Evolutionary conservation across 2,888 invertebrate genomes (phyloP).

Genomic region (Drosophila engyochracea): DNA sequence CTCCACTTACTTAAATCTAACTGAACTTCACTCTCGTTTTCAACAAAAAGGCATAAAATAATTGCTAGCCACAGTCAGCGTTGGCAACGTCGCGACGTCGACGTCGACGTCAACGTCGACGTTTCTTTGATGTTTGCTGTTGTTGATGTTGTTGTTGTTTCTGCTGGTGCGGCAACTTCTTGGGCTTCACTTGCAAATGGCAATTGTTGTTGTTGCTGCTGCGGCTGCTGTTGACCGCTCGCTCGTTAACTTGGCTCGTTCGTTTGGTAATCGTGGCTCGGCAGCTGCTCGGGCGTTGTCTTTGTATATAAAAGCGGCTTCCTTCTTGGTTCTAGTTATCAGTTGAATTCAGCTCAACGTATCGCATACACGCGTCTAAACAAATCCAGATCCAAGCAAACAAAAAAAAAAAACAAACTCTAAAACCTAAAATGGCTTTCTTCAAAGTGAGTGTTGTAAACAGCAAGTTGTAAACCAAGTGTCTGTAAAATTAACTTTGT

Average conservation of each 20-base stretch:
- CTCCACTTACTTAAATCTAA: slow-evolving; percentile 48
- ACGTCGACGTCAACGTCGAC: slow-evolving; percentile 6
- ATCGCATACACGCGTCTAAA: slow-evolving; percentile 71
- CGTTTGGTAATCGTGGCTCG: slow-evolving; percentile 49
- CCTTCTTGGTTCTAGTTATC: slow-evolving; percentile 86
- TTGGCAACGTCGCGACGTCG: slow-evolving; percentile 22
- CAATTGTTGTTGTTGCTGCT: slow-evolving; percentile 47
- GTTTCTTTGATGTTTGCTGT: slow-evolving; percentile 8
- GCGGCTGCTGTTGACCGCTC: slow-evolving; percentile 52
- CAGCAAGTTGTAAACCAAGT: slow-evolving; percentile 13
- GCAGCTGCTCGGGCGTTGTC: slow-evolving; percentile 83
- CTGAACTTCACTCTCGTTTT: slow-evolving; percentile 79
- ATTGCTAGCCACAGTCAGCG: slow-evolving; percentile 51
- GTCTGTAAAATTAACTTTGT: slow-evolving; percentile 33
- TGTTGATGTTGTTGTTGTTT: slow-evolving; percentile 23
- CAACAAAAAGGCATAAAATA: slow-evolving; percentile 58
- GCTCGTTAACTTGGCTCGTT: slow-evolving; percentile 53
- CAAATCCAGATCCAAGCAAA: slow-evolving; percentile 20
- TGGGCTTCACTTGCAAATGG: slow-evolving; percentile 64
- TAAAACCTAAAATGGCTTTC: slow-evolving; percentile 83
- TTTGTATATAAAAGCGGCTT: slow-evolving; percentile 85
- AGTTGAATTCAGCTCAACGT: slow-evolving; percentile 85
- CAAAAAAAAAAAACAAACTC: slow-evolving; percentile 48
- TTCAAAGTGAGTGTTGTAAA: slow-evolving; percentile 84
- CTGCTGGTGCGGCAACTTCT: slow-evolving; percentile 60